Evolutionary conservation across 53 echinoderm and acorn worm species (phyloP).

Genomic region (Temnopleurus reevesii): DNA sequence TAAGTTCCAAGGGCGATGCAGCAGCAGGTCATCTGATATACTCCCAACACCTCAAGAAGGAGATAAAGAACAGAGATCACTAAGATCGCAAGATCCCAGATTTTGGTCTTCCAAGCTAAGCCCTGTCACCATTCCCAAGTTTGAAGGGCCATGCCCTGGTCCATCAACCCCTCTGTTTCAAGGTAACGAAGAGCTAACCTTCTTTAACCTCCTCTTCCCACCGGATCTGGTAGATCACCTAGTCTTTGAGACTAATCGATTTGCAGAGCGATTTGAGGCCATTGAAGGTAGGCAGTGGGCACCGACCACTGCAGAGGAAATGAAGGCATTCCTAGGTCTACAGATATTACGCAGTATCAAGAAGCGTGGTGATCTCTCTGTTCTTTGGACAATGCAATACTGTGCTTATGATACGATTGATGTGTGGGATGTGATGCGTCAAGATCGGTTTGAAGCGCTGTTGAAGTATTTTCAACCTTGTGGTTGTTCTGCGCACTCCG

Average conservation of each 20-base stretch:
- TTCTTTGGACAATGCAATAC: not conserved
- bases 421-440: not conserved
- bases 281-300: not conserved
- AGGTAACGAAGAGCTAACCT: not conserved
- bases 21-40: no score
- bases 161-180: not conserved
- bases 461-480: not conserved
- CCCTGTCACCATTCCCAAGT: not conserved
- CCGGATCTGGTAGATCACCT: not conserved
- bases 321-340: not conserved
- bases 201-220: not conserved
- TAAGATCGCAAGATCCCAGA: no score
- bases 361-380: not conserved
- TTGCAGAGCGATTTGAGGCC: not conserved
- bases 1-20: no score
- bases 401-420: not conserved
- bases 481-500: not conserved
- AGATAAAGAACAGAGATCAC: no score
- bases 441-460: not conserved
- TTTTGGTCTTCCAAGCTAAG: not conserved
- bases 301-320: not conserved
- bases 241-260: not conserved
- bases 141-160: not conserved
- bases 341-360: not conserved
- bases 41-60: no score